phyloP scores from a whole-genome alignment of 2,888 invertebrate species.

The Candidula unifasciata region DNA sequence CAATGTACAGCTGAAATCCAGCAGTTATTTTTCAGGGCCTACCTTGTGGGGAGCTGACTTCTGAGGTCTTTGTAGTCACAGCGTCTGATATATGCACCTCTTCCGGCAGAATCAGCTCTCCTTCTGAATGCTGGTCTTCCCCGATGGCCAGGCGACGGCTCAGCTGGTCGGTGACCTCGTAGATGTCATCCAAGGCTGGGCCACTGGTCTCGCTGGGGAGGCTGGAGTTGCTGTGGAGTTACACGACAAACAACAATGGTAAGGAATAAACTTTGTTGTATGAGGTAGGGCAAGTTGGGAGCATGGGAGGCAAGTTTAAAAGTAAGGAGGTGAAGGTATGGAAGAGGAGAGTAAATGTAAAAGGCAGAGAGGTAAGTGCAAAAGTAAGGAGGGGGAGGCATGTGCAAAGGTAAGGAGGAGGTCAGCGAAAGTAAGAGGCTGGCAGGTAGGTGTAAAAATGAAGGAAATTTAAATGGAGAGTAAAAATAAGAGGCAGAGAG shows the following conservation, averaged over 20 bases:
- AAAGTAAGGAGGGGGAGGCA: too few relatives aligned
- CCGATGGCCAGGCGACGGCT: constrained; percentile 32
- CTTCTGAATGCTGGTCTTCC: constrained; percentile 49
- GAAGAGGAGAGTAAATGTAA: too few relatives aligned
- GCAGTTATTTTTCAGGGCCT: neutral
- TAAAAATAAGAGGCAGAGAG: too few relatives aligned
- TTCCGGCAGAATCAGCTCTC: constrained; percentile 63
- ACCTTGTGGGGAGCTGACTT: constrained; percentile 79
- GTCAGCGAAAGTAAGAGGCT: too few relatives aligned
- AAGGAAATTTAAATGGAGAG: too few relatives aligned
- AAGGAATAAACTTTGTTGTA: neutral
- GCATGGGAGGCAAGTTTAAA: too few relatives aligned
- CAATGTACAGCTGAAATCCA: too few relatives aligned
- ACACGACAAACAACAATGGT: neutral
- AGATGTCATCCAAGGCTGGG: neutral
- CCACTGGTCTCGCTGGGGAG: neutral
- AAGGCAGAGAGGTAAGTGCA: too few relatives aligned
- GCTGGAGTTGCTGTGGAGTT: neutral
- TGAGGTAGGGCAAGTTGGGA: neutral
- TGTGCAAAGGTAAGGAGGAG: too few relatives aligned
- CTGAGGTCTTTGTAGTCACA: constrained; percentile 85
- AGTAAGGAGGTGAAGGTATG: too few relatives aligned
- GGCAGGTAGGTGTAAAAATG: too few relatives aligned
- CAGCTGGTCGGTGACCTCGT: constrained; percentile 14
- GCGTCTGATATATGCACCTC: constrained; percentile 74